Conservation (phyloP, 2,888 invertebrate genomes). For the Drosophila acutilabella region DNA sequence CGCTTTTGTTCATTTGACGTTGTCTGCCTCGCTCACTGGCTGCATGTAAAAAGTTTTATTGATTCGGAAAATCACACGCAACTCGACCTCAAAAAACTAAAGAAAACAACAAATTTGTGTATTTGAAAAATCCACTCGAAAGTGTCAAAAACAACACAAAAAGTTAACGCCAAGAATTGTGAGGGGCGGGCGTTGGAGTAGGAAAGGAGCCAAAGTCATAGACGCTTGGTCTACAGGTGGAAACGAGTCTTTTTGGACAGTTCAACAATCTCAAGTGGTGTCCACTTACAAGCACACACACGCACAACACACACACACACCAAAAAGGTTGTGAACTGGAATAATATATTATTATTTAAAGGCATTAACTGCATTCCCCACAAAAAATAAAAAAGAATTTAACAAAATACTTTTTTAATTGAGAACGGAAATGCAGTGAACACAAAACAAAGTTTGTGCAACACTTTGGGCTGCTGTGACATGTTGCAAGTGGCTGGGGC, state of each 20-base stretch:
- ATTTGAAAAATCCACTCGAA: constrained; percentile 51
- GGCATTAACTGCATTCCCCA: constrained; percentile 44
- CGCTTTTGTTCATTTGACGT: constrained; percentile 57
- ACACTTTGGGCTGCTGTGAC: constrained; percentile 39
- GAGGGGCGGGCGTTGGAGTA: not conserved
- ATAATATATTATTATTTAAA: constrained; percentile 15
- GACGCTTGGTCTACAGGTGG: constrained; percentile 34
- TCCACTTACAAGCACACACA: constrained; percentile 10
- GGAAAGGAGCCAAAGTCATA: constrained; percentile 1
- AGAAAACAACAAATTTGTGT: constrained; percentile 11
- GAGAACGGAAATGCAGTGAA: constrained; percentile 69
- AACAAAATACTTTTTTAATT: constrained; percentile 50
- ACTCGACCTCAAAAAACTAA: constrained; percentile 26
- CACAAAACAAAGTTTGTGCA: constrained; percentile 48
- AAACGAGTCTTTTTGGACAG: constrained; percentile 12
- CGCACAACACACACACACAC: constrained; percentile 1
- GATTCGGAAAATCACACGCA: constrained; percentile 54
- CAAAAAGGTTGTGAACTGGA: constrained; percentile 18
- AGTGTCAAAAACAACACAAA: constrained; percentile 40
- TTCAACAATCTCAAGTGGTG: constrained; percentile 19
- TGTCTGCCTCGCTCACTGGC: constrained; percentile 10
- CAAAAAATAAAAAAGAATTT: no score
- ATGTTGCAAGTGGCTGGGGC: constrained; percentile 33
- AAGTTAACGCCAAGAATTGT: constrained; percentile 22
- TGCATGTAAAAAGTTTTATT: constrained; percentile 41